Conservation (phyloP, 2,113 vertebrate genomes). For the Mobula birostris region DNA sequence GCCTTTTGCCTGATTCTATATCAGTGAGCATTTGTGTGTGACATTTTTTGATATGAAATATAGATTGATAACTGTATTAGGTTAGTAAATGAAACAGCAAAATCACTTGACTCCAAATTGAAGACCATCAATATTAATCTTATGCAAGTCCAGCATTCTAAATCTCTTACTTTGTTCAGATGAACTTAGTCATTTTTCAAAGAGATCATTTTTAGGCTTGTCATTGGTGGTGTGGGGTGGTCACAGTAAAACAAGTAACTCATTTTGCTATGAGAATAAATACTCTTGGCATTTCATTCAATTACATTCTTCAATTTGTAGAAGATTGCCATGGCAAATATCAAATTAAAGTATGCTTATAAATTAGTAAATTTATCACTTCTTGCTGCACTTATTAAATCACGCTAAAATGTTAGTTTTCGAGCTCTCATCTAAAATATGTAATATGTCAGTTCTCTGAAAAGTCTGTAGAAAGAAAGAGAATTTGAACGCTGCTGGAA, state of each 20-base stretch:
- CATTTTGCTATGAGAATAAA: background rate
- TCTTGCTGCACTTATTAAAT: background rate
- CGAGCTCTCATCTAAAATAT: background rate
- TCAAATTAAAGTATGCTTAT: background rate
- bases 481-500: background rate
- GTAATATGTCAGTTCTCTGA: background rate
- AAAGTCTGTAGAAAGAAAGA: background rate
- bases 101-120: conserved; percentile 21
- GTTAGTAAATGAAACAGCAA: background rate
- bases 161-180: background rate
- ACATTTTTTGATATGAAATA: conserved; percentile 16
- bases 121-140: background rate
- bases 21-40: background rate
- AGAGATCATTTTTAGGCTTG: too few relatives aligned
- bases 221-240: background rate
- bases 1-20: background rate
- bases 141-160: background rate
- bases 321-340: background rate
- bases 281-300: background rate
- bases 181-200: background rate
- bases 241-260: background rate
- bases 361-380: background rate
- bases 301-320: background rate
- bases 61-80: background rate
- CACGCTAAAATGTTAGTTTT: background rate